Conservation (phyloP, 2,113 vertebrate genomes). For the Camelus dromedarius region DNA sequence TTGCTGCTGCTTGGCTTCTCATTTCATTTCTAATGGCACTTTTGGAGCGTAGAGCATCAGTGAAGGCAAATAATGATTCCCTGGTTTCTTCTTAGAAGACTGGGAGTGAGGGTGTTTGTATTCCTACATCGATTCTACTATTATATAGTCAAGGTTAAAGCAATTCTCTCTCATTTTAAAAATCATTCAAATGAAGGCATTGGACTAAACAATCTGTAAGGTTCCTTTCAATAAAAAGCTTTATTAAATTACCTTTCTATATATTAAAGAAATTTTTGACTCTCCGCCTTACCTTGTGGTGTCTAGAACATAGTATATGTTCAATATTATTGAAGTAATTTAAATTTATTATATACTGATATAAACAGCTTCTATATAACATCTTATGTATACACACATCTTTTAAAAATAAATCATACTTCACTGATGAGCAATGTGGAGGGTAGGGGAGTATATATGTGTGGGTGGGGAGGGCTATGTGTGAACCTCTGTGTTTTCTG, state of each 20-base stretch:
- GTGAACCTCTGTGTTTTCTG: too few relatives aligned
- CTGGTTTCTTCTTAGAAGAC: background rate
- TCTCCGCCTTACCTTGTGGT: background rate
- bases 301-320: background rate
- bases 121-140: background rate
- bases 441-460: too few relatives aligned
- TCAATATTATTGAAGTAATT: slow-evolving; percentile 43
- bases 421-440: background rate
- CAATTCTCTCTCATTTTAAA: background rate
- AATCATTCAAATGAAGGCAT: slow-evolving; percentile 22
- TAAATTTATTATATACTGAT: background rate
- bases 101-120: background rate
- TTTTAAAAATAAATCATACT: background rate
- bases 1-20: background rate
- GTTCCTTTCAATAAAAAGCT: background rate
- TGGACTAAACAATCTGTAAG: background rate
- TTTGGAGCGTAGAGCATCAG: background rate
- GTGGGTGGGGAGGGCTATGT: too few relatives aligned
- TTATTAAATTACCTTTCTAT: slow-evolving; percentile 2
- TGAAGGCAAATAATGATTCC: background rate
- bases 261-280: background rate
- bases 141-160: background rate
- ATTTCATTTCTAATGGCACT: background rate
- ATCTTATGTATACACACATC: background rate
- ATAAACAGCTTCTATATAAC: background rate